These are phyloP conservation scores for Acanthornis magna DNA, from an alignment of 2,797 vertebrate genomes.

Conservation along the genomic window DNA sequence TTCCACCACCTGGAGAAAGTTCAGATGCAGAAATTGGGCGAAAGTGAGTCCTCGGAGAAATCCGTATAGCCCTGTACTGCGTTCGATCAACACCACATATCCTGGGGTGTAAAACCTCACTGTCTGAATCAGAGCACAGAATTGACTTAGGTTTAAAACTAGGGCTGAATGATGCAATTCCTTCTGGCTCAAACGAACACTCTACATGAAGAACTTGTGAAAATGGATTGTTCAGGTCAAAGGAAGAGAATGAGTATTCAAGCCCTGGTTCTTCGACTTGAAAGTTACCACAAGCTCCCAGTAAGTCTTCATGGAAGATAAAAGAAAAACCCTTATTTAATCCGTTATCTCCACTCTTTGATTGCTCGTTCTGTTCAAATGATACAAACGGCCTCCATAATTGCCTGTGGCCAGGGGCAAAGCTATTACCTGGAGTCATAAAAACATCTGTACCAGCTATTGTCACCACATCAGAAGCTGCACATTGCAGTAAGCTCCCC, in stretches of 20 bases:
- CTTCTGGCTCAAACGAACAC: conserved; percentile 98
- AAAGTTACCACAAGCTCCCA: conserved; percentile 92
- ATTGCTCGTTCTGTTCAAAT: conserved; percentile 89
- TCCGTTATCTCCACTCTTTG: conserved; percentile 84
- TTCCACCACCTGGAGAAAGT: conserved; percentile 92
- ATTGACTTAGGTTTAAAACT: conserved; percentile 97
- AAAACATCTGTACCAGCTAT: conserved; percentile 96
- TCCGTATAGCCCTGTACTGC: conserved; percentile 97
- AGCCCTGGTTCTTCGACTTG: conserved; percentile 90
- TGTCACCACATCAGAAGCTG: conserved; percentile 91
- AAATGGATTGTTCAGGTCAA: conserved; percentile 95
- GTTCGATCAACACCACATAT: conserved; percentile 93
- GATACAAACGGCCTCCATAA: conserved; percentile 94
- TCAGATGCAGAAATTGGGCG: conserved; percentile 97
- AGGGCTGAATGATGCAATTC: conserved; percentile 93
- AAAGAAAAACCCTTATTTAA: conserved; percentile 97
- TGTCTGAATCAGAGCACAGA: conserved; percentile 94
- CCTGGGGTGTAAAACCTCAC: conserved; percentile 87
- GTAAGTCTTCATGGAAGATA: conserved; percentile 99
- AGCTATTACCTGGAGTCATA: conserved; percentile 93
- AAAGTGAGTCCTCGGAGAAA: conserved; percentile 98
- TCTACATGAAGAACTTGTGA: conserved; percentile 99
- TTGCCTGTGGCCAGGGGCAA: conserved; percentile 92
- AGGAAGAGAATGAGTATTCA: conserved; percentile 94
- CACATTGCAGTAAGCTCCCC: conserved; percentile 87